Conservation (phyloP, 2,888 invertebrate genomes). For the Alcis repandata region DNA sequence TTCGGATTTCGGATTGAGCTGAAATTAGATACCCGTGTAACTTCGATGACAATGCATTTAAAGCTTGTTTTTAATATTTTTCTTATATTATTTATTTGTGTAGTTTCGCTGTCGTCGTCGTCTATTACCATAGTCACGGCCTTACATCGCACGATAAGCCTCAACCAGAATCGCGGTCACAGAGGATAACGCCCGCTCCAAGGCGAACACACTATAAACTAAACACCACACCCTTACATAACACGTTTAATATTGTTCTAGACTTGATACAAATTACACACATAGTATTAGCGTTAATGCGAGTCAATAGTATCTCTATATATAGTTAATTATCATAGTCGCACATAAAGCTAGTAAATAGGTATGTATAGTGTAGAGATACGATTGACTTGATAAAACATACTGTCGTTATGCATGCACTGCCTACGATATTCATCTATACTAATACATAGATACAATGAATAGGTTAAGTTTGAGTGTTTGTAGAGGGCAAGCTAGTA, state of each 20-base stretch:
- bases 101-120: constrained; percentile 7
- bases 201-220: constrained; percentile 71
- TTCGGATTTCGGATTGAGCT: no score
- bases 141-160: constrained; percentile 61
- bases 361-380: background rate
- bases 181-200: constrained; percentile 79
- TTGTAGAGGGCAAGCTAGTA: no score
- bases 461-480: no score
- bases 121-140: constrained; percentile 37
- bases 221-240: constrained; percentile 68
- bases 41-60: no score
- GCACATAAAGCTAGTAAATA: no score
- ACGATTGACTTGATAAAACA: background rate
- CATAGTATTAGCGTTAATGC: constrained; percentile 34
- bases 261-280: constrained; percentile 53
- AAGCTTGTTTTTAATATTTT: no score
- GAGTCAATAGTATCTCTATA: no score
- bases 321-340: no score
- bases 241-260: constrained; percentile 61
- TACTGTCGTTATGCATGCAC: background rate
- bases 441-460: no score
- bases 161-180: constrained; percentile 65
- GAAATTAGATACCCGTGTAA: no score
- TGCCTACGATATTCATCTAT: no score
- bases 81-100: no score